Evolutionary conservation across 2,113 vertebrate genomes (phyloP).

Genomic region (Cheirogaleus medius): DNA sequence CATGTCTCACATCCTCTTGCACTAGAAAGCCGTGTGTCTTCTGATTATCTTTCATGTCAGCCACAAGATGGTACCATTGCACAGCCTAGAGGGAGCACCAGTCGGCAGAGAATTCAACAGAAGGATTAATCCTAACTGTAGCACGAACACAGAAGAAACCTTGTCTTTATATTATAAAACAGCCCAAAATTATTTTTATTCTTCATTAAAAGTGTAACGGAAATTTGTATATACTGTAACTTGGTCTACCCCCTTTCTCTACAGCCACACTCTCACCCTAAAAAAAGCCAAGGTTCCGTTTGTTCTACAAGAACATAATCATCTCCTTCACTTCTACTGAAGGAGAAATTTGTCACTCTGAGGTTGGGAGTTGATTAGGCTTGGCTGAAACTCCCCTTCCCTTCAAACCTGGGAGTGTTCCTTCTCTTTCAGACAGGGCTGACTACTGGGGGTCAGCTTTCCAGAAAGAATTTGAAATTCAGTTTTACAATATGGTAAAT

Average conservation of each 20-base stretch:
- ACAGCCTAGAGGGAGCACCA: conserved; percentile 41
- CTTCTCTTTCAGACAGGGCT: background rate
- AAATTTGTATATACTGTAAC: background rate
- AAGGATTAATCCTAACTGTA: background rate
- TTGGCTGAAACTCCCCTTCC: background rate
- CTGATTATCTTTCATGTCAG: conserved; percentile 41
- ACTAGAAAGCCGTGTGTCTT: background rate
- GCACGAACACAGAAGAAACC: background rate
- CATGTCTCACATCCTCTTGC: background rate
- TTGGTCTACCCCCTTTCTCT: background rate
- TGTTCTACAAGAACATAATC: background rate
- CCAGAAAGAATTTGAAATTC: background rate
- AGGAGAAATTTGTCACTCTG: background rate
- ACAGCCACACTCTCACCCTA: background rate
- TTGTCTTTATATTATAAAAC: background rate
- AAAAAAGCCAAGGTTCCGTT: background rate
- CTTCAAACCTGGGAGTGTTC: background rate
- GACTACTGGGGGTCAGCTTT: background rate
- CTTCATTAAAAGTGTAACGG: background rate
- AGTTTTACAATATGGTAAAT: background rate
- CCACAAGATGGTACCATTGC: conserved; percentile 79
- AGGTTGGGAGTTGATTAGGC: background rate
- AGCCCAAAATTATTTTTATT: background rate
- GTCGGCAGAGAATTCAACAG: background rate
- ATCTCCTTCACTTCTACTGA: background rate